A percentile compares a stretch with the other conserved stretches of the same genome.
Conservation (phyloP, 53 echinoderm and acorn worm genomes). For the Echinometra lucunter region DNA sequence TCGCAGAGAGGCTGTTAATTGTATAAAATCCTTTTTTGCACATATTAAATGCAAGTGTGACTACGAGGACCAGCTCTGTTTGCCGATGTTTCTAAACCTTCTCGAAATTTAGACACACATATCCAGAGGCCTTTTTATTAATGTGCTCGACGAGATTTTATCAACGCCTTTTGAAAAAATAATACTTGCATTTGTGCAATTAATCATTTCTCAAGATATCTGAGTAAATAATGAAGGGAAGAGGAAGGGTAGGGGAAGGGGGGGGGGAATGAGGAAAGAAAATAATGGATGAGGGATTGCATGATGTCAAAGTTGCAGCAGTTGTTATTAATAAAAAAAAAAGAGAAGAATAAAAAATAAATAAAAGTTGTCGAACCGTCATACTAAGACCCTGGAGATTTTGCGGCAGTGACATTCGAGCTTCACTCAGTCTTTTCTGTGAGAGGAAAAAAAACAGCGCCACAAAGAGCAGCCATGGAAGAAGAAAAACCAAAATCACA, state of each 20-base stretch:
- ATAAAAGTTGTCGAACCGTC: slow-evolving; percentile 53
- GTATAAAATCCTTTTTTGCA: neutral
- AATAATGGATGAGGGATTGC: neutral
- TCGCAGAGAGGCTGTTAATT: no score
- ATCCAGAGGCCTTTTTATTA: no score
- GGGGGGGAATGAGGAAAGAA: neutral
- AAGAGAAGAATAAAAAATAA: slow-evolving; percentile 34
- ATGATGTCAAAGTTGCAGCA: slow-evolving; percentile 34
- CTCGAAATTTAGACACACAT: no score
- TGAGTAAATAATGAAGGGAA: neutral
- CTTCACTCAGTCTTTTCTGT: slow-evolving; percentile 65
- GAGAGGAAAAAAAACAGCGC: slow-evolving; percentile 16
- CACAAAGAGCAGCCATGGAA: slow-evolving; percentile 11
- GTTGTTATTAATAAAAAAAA: slow-evolving; percentile 11
- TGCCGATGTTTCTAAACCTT: no score
- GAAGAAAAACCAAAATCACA: slow-evolving; percentile 45
- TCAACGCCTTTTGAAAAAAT: neutral
- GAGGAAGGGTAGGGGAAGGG: neutral
- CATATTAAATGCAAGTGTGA: no score
- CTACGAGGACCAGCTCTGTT: no score
- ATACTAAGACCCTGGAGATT: slow-evolving; percentile 55
- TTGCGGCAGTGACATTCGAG: slow-evolving; percentile 60
- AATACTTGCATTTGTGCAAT: neutral
- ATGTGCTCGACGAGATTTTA: neutral
- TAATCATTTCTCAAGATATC: neutral